These are phyloP conservation scores for Koerneria pararmatus DNA, from an alignment of 2,888 invertebrate genomes.

Conservation along the genomic window DNA sequence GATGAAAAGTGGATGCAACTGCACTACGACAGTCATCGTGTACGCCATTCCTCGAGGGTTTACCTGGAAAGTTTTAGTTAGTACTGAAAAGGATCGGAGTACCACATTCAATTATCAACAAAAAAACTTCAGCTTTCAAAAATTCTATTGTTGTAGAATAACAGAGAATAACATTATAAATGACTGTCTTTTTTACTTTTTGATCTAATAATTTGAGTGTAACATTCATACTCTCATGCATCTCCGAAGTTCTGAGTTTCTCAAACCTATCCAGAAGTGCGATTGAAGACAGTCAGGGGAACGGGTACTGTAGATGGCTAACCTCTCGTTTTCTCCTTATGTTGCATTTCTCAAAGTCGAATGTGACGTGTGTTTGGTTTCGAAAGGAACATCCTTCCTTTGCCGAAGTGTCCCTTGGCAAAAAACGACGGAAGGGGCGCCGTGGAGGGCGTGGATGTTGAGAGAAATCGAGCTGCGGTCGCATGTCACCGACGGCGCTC, in stretches of 20 bases:
- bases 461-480: conserved; percentile 41
- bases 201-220: background rate
- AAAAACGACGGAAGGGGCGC: conserved; percentile 50
- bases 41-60: conserved; percentile 56
- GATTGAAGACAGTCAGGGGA: background rate
- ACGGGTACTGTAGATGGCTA: background rate
- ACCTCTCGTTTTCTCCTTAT: conserved; percentile 53
- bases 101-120: no score
- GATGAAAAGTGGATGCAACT: conserved; percentile 56
- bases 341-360: conserved; percentile 53
- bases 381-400: conserved; percentile 47
- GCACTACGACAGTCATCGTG: conserved; percentile 56
- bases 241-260: background rate
- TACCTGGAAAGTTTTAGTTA: conserved; percentile 40
- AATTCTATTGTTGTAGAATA: no score
- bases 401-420: conserved; percentile 51
- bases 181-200: no score
- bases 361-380: conserved; percentile 43
- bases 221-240: background rate
- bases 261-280: no score
- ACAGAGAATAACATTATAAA: no score
- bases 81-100: no score
- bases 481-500: conserved; percentile 44
- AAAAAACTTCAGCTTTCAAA: no score
- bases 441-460: conserved; percentile 36